Percentiles rank a stretch among this genome's conserved stretches.
These are phyloP conservation scores for Acrocera orbiculus DNA, from an alignment of 2,888 invertebrate genomes.

Conservation along the genomic window DNA sequence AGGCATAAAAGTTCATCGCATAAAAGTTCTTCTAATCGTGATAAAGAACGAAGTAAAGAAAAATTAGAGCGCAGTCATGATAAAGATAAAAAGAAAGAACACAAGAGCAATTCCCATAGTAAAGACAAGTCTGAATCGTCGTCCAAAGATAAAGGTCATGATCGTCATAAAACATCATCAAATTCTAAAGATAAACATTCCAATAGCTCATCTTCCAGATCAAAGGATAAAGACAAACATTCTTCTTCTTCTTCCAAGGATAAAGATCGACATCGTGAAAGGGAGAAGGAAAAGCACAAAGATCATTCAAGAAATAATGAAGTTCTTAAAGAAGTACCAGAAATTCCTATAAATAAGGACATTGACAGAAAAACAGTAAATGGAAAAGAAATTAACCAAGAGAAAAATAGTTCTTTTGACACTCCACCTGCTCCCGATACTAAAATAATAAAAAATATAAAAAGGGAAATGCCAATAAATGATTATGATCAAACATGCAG, in stretches of 20 bases:
- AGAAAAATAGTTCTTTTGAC: not conserved
- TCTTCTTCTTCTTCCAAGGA: constrained; percentile 23
- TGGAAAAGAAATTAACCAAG: constrained; percentile 15
- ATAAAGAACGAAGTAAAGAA: constrained; percentile 21
- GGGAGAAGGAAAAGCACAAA: constrained; percentile 18
- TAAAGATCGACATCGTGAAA: constrained; percentile 21
- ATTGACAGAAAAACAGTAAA: constrained; percentile 18
- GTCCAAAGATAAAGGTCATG: constrained; percentile 9
- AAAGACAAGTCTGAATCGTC: constrained; percentile 4
- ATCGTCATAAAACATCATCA: constrained; percentile 24
- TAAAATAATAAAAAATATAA: not conserved
- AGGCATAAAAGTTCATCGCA: constrained; percentile 16
- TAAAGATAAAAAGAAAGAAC: constrained; percentile 25
- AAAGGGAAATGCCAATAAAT: constrained; percentile 10
- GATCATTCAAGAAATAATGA: not conserved
- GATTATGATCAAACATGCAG: constrained; percentile 20
- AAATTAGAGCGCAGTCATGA: constrained; percentile 16
- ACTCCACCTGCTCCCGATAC: no score
- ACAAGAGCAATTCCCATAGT: constrained; percentile 22
- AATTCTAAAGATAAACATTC: constrained; percentile 31
- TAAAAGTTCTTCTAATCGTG: constrained; percentile 18
- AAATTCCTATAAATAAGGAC: constrained; percentile 21
- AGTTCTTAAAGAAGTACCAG: not conserved
- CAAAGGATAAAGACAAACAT: constrained; percentile 25
- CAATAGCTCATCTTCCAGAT: constrained; percentile 21